Evolutionary conservation across 2,113 vertebrate species (phyloP).

Genomic region (Misgurnus mizolepis): DNA sequence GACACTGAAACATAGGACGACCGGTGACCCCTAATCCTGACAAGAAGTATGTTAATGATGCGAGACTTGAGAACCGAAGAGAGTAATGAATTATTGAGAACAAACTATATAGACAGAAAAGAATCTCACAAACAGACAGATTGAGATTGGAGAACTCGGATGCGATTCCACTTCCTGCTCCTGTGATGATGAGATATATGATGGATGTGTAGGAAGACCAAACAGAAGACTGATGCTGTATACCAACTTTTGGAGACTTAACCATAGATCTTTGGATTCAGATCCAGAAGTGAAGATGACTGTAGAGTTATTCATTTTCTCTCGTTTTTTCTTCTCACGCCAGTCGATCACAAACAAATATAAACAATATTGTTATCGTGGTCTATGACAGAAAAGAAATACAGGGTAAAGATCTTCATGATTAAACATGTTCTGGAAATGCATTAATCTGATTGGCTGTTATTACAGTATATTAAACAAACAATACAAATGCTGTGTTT

Average conservation of each 20-base stretch:
- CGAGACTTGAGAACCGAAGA: background rate
- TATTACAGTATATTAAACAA: no score
- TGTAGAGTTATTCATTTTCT: background rate
- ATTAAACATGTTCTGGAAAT: no score
- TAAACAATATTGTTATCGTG: no score
- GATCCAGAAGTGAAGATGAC: background rate
- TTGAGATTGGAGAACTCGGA: background rate
- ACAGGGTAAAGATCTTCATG: no score
- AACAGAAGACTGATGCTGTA: background rate
- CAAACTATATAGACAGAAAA: background rate
- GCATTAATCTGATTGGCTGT: no score
- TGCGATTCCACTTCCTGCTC: background rate
- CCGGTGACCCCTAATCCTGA: background rate
- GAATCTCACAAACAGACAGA: conserved; percentile 3
- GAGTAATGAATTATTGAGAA: background rate
- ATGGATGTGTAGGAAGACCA: background rate
- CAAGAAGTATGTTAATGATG: background rate
- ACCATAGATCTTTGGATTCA: background rate
- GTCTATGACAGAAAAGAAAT: no score
- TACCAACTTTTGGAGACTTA: background rate
- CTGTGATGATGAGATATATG: background rate
- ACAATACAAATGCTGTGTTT: no score
- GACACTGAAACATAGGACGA: background rate
- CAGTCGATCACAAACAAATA: no score
- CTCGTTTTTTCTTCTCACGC: background rate